Conservation (phyloP, 92 coral and sea anemone species). For the Umimayanthus kanabou region DNA sequence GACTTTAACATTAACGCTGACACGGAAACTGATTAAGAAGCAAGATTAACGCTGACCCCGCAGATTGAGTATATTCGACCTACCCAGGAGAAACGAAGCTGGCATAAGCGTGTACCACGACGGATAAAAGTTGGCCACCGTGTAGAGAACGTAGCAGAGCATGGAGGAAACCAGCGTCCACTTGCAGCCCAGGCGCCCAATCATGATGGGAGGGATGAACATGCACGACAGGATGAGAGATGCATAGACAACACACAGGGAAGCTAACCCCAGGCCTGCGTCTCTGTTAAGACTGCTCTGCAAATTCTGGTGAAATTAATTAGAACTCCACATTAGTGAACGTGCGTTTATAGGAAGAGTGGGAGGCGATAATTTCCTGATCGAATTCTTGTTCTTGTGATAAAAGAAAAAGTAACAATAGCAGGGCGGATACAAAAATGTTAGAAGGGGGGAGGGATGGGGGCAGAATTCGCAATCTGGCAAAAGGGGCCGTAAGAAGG, state of each 20-base stretch:
- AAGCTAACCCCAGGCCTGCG: conserved; percentile 78
- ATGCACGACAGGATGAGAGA: conserved; percentile 87
- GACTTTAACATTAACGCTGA: not conserved
- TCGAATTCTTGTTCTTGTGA: no score
- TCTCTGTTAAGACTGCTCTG: conserved; percentile 92
- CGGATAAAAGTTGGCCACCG: conserved; percentile 85
- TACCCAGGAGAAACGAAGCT: conserved; percentile 88
- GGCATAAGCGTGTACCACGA: conserved; percentile 84
- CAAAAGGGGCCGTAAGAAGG: no score
- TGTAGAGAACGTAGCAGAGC: conserved; percentile 86
- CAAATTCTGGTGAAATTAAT: conserved; percentile 56
- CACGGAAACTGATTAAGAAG: not conserved
- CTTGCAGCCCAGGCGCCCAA: conserved; percentile 91
- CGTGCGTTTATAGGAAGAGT: no score
- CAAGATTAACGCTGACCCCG: not conserved
- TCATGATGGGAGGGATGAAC: conserved; percentile 95
- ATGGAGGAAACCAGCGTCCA: conserved; percentile 91
- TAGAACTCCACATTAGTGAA: not conserved
- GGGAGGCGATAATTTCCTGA: no score
- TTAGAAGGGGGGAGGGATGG: no score
- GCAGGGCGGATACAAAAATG: no score
- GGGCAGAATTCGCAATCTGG: no score
- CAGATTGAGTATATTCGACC: conserved; percentile 2
- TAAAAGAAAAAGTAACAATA: no score
- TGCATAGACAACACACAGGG: conserved; percentile 84